These are phyloP conservation scores for Drosophila conformis DNA, from an alignment of 2,888 invertebrate species.

Conservation along the genomic window DNA sequence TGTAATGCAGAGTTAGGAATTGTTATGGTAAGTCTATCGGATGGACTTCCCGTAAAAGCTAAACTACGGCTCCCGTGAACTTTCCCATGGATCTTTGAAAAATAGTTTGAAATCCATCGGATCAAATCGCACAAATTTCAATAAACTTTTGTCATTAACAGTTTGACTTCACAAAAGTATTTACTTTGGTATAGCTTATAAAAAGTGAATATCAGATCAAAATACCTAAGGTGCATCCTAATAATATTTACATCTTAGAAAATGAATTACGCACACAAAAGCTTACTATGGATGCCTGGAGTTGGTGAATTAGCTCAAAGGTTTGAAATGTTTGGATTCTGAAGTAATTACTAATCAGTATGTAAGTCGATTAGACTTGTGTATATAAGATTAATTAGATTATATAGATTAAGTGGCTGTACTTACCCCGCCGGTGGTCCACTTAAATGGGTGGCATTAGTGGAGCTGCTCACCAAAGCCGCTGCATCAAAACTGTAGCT, in stretches of 20 bases:
- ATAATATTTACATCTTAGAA: too few relatives aligned
- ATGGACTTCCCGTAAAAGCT: background rate
- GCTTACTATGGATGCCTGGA: too few relatives aligned
- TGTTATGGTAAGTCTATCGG: background rate
- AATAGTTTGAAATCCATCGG: background rate
- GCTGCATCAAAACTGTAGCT: constrained; percentile 84
- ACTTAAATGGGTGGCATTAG: constrained; percentile 50
- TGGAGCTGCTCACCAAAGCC: constrained; percentile 49
- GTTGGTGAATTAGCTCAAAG: too few relatives aligned
- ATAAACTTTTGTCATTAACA: background rate
- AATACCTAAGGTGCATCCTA: too few relatives aligned
- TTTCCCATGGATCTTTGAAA: background rate
- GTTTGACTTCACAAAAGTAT: background rate
- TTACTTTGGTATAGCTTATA: too few relatives aligned
- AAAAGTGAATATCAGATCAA: too few relatives aligned
- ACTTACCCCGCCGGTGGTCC: constrained; percentile 70
- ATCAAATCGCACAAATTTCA: background rate
- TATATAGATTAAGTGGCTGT: background rate
- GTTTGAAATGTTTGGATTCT: background rate
- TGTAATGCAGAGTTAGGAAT: background rate
- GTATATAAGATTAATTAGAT: background rate
- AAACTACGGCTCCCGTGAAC: background rate
- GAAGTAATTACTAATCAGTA: background rate
- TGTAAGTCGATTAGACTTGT: background rate
- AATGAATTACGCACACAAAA: too few relatives aligned